Percentiles rank a stretch among this genome's conserved stretches.
phyloP scores from a whole-genome alignment of 2,797 vertebrate species.

The Cichlasoma orientale region DNA sequence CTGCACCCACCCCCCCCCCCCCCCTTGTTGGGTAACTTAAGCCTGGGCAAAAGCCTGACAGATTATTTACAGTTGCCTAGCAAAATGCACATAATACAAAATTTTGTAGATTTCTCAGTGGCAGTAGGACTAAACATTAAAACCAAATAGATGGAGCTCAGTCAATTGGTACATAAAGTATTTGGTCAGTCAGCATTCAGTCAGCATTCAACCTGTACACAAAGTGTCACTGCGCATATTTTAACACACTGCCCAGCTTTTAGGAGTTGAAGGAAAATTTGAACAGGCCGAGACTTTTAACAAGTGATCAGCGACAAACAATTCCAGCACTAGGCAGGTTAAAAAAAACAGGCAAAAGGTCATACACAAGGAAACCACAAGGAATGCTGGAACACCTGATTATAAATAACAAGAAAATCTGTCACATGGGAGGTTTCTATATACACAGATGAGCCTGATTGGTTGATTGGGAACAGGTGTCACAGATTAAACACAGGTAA shows the following conservation, averaged over 20 bases:
- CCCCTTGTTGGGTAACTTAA: not conserved
- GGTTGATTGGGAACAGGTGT: too few relatives aligned
- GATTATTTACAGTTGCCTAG: not conserved
- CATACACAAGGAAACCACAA: not conserved
- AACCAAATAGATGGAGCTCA: not conserved
- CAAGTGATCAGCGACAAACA: not conserved
- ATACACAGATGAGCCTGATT: too few relatives aligned
- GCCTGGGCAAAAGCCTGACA: not conserved
- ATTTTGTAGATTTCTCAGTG: not conserved
- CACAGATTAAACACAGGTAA: too few relatives aligned
- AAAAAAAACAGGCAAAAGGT: not conserved
- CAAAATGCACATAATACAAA: not conserved
- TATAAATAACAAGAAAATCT: too few relatives aligned
- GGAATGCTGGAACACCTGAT: not conserved
- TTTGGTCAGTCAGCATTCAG: not conserved
- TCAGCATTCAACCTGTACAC: not conserved
- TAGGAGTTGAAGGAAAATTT: not conserved
- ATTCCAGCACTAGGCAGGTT: not conserved
- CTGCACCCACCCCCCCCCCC: not conserved
- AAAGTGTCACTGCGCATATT: not conserved
- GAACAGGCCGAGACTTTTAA: not conserved
- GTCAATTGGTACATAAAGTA: rapidly evolving
- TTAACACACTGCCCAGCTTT: not conserved
- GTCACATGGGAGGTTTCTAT: too few relatives aligned
- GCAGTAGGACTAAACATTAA: not conserved